Evolutionary conservation across 2,113 vertebrate genomes (phyloP), one percentile per base, ranked within the genome.

Genomic region (Hippocampus guttulatus): DNA sequence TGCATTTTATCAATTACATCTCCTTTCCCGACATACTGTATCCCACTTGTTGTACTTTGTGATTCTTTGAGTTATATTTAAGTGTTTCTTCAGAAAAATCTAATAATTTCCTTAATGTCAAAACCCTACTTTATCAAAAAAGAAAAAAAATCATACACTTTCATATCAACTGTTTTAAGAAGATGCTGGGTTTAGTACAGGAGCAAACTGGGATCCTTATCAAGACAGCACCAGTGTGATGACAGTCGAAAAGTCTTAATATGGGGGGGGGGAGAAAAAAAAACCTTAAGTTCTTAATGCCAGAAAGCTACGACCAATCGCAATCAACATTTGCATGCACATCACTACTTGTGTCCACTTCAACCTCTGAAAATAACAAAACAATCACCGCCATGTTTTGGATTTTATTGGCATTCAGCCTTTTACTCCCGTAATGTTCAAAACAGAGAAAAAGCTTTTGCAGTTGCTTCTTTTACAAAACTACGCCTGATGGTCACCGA

Each of bases 21-120:
- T 76, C 61, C 52, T 47, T 30, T 25, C 51, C 68, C 5, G n/a
- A 69, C 76, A 67, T 64, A 69, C 10, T 40, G 45, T 67, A 68
- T 84, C 58, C 41, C 73, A 68, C 70, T 64, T 61, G 73, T 70
- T 64, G 74, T 62, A 47, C 68, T 15, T 15, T 79, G 55, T 73
- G 41, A 38, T 77, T 55, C 70, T 78, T 57, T 8, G 66, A 27
- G 61, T 69, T 62, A 21, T 74, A 18, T 74, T 23, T 47, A 71
- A 33, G 23, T 75, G 51, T 73, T 58, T 4, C 33, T 52, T 68
- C 55, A 40, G 11, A 58, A 55, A 21, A 21, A 64, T 23, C 15
- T 33, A 3, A 30, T 27, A 58, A 77, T 61, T 21, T 68, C 43
- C 12, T 16, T 4, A 45, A 16, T 65, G n/a, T 65, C n/a, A 27